phyloP scores from a whole-genome alignment of 2,113 vertebrate genomes.

The Archilochus colubris region DNA sequence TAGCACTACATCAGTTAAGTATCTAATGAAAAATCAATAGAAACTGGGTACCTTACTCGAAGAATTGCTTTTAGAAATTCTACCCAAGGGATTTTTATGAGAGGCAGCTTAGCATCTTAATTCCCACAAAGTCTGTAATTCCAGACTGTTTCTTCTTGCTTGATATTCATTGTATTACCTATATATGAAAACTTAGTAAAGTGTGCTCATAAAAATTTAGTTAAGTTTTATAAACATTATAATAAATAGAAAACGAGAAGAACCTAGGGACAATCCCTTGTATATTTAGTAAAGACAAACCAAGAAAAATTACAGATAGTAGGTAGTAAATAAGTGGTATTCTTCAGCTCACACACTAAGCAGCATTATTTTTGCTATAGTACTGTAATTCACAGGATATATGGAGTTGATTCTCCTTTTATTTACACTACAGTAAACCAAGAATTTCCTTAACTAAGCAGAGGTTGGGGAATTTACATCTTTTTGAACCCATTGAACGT shows the following conservation, averaged over 20 bases:
- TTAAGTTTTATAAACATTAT: slow-evolving; percentile 1
- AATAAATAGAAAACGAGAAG: background rate
- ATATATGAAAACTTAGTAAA: slow-evolving; percentile 7
- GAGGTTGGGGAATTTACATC: background rate
- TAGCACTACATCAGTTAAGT: background rate
- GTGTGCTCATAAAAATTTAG: background rate
- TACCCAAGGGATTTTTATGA: slow-evolving; percentile 26
- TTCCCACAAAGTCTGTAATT: slow-evolving; percentile 44
- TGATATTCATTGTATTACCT: background rate
- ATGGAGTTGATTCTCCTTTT: background rate
- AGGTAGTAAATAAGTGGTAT: background rate
- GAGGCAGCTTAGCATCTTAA: slow-evolving; percentile 20
- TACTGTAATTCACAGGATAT: background rate
- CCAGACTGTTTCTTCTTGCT: background rate
- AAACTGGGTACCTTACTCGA: slow-evolving; percentile 6
- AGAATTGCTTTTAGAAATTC: slow-evolving; percentile 56
- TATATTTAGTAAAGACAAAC: background rate
- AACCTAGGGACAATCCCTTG: background rate
- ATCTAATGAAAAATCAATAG: slow-evolving; percentile 58
- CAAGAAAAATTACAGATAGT: background rate
- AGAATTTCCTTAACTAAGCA: background rate
- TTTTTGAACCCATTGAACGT: background rate
- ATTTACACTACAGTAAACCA: background rate
- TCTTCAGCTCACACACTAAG: background rate
- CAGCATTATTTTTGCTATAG: background rate